Evolutionary conservation across 92 coral and sea anemone species (phyloP).

Genomic region (Heteractis magnifica): DNA sequence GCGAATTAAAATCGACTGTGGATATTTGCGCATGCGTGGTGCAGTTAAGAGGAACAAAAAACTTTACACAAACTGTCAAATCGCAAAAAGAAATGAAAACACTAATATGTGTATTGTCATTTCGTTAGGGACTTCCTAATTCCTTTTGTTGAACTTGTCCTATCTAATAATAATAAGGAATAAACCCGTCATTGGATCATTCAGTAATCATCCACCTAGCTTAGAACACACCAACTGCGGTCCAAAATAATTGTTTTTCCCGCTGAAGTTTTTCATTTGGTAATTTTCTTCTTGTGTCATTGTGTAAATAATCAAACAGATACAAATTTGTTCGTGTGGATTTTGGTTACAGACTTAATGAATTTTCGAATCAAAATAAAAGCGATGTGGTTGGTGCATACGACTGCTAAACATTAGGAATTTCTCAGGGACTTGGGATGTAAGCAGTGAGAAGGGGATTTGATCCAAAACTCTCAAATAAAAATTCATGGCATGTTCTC

Average conservation of each 20-base stretch:
- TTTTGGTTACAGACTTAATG: not conserved
- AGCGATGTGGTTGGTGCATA: not conserved
- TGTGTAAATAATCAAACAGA: conserved; percentile 5
- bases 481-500: no score
- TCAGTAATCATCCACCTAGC: not conserved
- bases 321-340: not conserved
- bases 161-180: not conserved
- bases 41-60: not conserved
- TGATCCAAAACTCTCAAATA: no score
- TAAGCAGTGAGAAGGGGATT: no score
- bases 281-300: not conserved
- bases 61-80: not conserved
- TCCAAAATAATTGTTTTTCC: not conserved
- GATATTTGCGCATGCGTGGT: not conserved
- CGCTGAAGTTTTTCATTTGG: not conserved
- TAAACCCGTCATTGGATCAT: no score
- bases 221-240: not conserved
- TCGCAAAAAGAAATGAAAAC: not conserved
- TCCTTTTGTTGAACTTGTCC: not conserved
- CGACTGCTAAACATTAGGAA: no score
- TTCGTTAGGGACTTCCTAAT: not conserved
- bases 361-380: not conserved
- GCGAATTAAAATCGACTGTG: not conserved
- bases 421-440: no score
- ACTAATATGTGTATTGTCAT: not conserved